phyloP scores from a whole-genome alignment of 2,797 vertebrate genomes.

The Neosilurus mollespiculum region DNA sequence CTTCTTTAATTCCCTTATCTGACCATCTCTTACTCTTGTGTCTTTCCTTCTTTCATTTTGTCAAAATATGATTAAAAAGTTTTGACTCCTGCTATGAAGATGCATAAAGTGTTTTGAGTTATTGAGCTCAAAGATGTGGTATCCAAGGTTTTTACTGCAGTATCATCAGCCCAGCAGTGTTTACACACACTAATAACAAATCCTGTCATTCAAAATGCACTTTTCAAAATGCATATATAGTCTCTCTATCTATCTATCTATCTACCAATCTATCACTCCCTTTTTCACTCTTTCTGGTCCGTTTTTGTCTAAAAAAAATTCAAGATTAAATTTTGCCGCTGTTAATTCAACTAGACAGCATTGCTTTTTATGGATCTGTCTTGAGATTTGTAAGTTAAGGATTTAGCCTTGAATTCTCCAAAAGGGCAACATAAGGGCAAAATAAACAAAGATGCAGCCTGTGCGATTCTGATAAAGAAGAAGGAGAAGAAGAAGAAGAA shows the following conservation, averaged over 20 bases:
- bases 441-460: constrained; percentile 66
- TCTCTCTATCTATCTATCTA: constrained; percentile 62
- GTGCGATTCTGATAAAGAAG: constrained; percentile 71
- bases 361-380: constrained; percentile 66
- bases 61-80: constrained; percentile 69
- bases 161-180: constrained; percentile 80
- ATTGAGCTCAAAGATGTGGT: constrained; percentile 76
- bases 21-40: neutral
- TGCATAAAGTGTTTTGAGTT: constrained; percentile 78
- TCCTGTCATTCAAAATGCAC: constrained; percentile 73
- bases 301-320: constrained; percentile 71
- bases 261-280: constrained; percentile 59
- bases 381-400: constrained; percentile 65
- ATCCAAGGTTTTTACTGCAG: constrained; percentile 75
- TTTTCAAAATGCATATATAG: no score
- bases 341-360: constrained; percentile 75
- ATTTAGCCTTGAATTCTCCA: constrained; percentile 65
- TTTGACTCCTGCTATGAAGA: constrained; percentile 66
- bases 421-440: constrained; percentile 63
- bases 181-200: constrained; percentile 83
- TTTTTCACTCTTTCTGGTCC: constrained; percentile 39
- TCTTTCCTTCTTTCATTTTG: constrained; percentile 58
- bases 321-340: constrained; percentile 78
- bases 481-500: no score
- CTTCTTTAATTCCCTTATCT: constrained; percentile 45